Conservation (phyloP, 2,113 vertebrate genomes). For the Cacatua alba region DNA sequence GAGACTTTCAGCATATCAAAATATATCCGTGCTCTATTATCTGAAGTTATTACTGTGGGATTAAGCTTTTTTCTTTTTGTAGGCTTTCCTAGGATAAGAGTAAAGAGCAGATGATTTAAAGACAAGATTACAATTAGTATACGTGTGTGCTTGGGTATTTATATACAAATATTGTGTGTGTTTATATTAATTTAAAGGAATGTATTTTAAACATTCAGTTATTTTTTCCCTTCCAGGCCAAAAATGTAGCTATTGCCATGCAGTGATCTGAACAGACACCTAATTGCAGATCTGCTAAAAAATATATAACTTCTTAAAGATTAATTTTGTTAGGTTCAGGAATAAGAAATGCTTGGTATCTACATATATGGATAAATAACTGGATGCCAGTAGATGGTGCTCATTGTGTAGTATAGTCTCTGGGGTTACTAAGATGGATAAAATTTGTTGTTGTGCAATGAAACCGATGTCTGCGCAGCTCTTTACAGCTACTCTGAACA, state of each 20-base stretch:
- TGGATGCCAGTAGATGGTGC: slow-evolving; percentile 54
- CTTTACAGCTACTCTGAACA: slow-evolving; percentile 49
- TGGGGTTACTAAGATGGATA: slow-evolving; percentile 5
- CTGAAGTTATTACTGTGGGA: background rate
- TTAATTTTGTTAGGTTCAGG: background rate
- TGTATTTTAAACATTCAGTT: background rate
- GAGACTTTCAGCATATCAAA: background rate
- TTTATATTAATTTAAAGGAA: background rate
- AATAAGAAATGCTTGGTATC: background rate
- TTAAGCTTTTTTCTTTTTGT: background rate
- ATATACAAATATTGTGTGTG: background rate
- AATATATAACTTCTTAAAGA: background rate
- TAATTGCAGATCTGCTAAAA: background rate
- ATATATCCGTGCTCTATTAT: background rate
- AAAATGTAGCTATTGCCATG: background rate
- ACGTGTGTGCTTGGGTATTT: background rate
- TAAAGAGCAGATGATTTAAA: background rate
- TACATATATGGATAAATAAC: background rate
- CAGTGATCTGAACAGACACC: background rate
- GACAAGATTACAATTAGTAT: background rate
- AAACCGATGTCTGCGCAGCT: background rate
- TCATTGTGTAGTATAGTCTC: slow-evolving; percentile 37
- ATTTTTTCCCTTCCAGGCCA: background rate
- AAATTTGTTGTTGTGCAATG: slow-evolving; percentile 31
- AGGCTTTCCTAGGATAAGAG: background rate